Evolutionary conservation across 2,797 vertebrate genomes (phyloP).

Genomic region (Manis javanica): DNA sequence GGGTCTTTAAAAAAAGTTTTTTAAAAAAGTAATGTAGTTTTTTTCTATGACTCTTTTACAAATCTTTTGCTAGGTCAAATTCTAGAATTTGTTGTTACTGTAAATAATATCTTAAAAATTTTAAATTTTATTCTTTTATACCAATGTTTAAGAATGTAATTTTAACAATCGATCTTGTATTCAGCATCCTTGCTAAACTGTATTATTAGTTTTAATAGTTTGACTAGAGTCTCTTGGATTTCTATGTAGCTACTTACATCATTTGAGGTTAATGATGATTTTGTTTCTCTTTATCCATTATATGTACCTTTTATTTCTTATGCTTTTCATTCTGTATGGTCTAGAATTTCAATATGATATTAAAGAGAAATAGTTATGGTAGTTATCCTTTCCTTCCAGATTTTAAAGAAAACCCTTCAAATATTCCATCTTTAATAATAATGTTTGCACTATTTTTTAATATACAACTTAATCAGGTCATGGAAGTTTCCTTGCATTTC

Average conservation of each 20-base stretch:
- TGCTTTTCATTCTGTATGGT: background rate
- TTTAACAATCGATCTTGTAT: background rate
- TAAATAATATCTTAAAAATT: background rate
- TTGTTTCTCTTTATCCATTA: background rate
- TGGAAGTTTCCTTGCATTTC: background rate
- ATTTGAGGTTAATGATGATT: background rate
- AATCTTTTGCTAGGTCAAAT: background rate
- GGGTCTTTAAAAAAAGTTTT: background rate
- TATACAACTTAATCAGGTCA: background rate
- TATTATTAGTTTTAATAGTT: background rate
- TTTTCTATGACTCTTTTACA: background rate
- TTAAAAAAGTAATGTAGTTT: background rate
- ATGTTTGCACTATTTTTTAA: background rate
- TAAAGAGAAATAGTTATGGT: background rate
- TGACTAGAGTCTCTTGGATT: background rate
- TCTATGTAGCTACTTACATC: background rate
- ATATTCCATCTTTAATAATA: conserved; percentile 28
- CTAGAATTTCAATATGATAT: background rate
- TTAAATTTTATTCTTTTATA: background rate
- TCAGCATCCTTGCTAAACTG: background rate
- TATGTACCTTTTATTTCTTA: background rate
- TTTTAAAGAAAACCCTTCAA: conserved; percentile 31
- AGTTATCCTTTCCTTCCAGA: background rate
- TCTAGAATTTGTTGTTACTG: background rate
- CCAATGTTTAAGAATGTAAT: background rate